These are phyloP conservation scores for Bambusicola thoracicus DNA, from an alignment of 2,113 vertebrate species.

Conservation along the genomic window DNA sequence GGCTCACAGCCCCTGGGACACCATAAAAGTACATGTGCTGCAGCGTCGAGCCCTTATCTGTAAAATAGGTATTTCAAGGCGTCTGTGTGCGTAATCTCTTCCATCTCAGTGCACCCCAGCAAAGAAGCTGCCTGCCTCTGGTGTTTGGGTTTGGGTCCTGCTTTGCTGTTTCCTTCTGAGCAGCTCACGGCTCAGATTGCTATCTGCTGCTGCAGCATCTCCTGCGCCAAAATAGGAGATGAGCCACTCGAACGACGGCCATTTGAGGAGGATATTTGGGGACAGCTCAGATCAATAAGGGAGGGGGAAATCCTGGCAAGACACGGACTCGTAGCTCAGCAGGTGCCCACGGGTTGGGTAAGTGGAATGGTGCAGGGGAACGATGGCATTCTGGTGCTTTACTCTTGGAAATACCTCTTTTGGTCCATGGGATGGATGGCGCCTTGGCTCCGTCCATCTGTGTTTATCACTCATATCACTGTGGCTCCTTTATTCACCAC, in stretches of 20 bases:
- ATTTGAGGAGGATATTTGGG: conserved; percentile 3
- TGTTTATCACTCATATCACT: not conserved
- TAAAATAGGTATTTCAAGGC: not conserved
- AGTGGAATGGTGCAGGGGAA: not conserved
- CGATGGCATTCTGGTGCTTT: not conserved
- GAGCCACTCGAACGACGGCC: conserved; percentile 17
- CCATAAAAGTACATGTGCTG: not conserved
- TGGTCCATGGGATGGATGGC: not conserved
- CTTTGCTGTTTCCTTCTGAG: conserved; percentile 63
- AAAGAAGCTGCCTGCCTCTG: not conserved
- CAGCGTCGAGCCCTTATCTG: not conserved
- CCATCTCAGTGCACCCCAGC: not conserved
- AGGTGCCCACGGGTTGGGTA: not conserved
- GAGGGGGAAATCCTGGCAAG: not conserved
- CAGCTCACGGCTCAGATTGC: conserved; percentile 43
- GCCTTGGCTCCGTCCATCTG: not conserved
- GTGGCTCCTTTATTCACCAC: not conserved
- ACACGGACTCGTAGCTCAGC: not conserved
- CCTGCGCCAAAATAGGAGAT: conserved; percentile 8
- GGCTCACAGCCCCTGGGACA: not conserved
- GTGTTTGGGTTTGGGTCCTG: not conserved
- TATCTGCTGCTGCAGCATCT: conserved; percentile 47
- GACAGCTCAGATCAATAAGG: not conserved
- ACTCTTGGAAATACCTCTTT: not conserved
- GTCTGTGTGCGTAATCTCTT: not conserved